A percentile compares a stretch with the other conserved stretches of the same genome.
Conservation (phyloP, 2,888 invertebrate genomes). For the Timandra comae region DNA sequence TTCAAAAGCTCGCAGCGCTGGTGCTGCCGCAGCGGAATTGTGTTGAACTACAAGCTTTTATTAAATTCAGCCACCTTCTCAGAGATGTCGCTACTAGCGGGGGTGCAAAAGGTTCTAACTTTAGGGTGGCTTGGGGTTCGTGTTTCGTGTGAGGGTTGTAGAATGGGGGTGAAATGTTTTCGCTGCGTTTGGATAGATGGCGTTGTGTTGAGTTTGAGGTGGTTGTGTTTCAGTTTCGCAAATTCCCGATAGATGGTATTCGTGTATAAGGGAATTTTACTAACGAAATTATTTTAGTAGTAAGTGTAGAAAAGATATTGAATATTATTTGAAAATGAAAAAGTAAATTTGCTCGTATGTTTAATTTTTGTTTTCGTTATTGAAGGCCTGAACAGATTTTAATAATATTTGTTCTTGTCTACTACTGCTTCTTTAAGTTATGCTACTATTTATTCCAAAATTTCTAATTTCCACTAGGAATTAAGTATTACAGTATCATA, state of each 20-base stretch:
- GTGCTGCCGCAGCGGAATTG: slow-evolving; percentile 47
- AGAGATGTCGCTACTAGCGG: slow-evolving; percentile 55
- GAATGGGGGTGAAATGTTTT: slow-evolving; percentile 37
- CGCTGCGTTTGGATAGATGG: slow-evolving; percentile 14
- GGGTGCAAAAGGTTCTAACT: slow-evolving; percentile 25
- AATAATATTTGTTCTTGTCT: too few relatives aligned
- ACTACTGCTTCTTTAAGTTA: too few relatives aligned
- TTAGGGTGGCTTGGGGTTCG: slow-evolving; percentile 33
- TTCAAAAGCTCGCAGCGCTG: slow-evolving; percentile 57
- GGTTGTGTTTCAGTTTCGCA: too few relatives aligned
- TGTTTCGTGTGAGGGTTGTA: slow-evolving; percentile 26
- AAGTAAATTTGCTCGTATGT: too few relatives aligned
- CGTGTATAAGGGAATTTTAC: background rate
- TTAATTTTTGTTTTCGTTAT: too few relatives aligned
- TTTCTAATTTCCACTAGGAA: too few relatives aligned
- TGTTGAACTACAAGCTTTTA: slow-evolving; percentile 54
- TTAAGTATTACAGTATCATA: too few relatives aligned
- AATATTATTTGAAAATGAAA: too few relatives aligned
- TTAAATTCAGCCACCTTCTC: slow-evolving; percentile 52
- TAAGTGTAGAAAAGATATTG: background rate
- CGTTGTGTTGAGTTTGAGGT: slow-evolving; percentile 14
- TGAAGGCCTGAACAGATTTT: too few relatives aligned
- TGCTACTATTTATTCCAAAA: too few relatives aligned
- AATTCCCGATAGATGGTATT: slow-evolving; percentile 5
- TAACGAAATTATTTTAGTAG: background rate